Percentiles rank a stretch among this genome's conserved stretches.
These are phyloP conservation scores for Trisateles emortualis DNA, from an alignment of 2,888 invertebrate genomes.

Conservation along the genomic window DNA sequence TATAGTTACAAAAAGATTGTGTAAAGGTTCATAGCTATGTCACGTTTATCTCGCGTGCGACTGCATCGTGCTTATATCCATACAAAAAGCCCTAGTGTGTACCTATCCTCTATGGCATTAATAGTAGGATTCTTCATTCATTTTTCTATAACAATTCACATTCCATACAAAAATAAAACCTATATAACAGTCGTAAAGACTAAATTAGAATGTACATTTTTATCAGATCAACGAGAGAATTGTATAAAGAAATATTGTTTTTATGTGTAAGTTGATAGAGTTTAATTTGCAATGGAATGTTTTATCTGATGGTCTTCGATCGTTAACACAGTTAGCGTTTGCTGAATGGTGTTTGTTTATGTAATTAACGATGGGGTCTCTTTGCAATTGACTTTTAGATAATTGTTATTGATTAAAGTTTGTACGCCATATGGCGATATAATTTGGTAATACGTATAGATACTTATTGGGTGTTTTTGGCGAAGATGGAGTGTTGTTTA, in stretches of 20 bases:
- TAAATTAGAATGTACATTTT: slow-evolving; percentile 12
- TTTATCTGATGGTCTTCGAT: slow-evolving; percentile 22
- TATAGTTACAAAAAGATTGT: no score
- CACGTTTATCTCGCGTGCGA: no score
- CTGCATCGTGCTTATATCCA: no score
- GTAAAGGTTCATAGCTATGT: no score
- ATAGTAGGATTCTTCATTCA: slow-evolving; percentile 45
- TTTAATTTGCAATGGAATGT: slow-evolving; percentile 14
- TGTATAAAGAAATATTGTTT: slow-evolving; percentile 14
- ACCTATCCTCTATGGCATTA: no score
- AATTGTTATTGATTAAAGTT: slow-evolving; percentile 11
- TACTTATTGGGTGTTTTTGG: not conserved
- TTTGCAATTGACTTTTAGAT: slow-evolving; percentile 23
- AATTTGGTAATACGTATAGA: slow-evolving; percentile 5
- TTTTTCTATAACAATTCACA: slow-evolving; percentile 17
- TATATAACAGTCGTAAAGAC: slow-evolving; percentile 2
- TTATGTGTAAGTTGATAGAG: slow-evolving; percentile 6
- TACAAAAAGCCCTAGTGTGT: no score
- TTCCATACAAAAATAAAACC: slow-evolving; percentile 14
- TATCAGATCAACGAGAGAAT: slow-evolving; percentile 11
- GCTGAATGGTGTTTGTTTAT: slow-evolving; percentile 41
- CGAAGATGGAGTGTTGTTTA: no score
- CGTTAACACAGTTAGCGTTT: slow-evolving; percentile 41
- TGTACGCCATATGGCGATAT: slow-evolving; percentile 6
- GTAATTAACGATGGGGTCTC: slow-evolving; percentile 41